Conservation (phyloP, 1,140 invertebrate genomes). For the Pachyrhynchus sulphureomaculatus region DNA sequence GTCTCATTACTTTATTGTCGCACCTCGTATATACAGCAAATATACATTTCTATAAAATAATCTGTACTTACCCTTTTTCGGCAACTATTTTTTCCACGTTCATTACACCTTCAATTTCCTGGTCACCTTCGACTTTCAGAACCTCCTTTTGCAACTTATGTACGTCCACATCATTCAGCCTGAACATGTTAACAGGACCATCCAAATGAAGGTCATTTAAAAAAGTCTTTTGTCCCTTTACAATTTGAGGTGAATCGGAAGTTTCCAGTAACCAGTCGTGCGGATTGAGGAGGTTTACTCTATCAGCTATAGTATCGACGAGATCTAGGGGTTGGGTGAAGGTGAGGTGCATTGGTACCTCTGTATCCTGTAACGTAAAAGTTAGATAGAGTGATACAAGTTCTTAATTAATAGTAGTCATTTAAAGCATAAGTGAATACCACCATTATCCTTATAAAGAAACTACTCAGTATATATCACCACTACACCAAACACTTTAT, state of each 20-base stretch:
- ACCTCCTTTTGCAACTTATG: slow-evolving; percentile 42
- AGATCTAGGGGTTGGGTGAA: slow-evolving; percentile 50
- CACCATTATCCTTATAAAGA: too few relatives aligned
- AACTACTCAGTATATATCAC: too few relatives aligned
- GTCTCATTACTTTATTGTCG: too few relatives aligned
- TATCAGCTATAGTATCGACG: slow-evolving; percentile 42
- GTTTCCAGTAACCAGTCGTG: slow-evolving; percentile 43
- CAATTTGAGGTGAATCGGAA: slow-evolving; percentile 46
- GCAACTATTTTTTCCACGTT: slow-evolving; percentile 23
- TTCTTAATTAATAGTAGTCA: too few relatives aligned
- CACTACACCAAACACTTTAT: too few relatives aligned
- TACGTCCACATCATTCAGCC: slow-evolving; percentile 42
- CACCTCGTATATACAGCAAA: too few relatives aligned
- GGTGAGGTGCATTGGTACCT: slow-evolving; percentile 41
- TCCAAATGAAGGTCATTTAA: slow-evolving; percentile 43
- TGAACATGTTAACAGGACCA: slow-evolving; percentile 37
- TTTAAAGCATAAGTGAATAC: too few relatives aligned
- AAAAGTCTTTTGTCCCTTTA: slow-evolving; percentile 51
- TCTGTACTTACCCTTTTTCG: slow-evolving; percentile 30
- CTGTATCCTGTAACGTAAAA: slow-evolving; percentile 36
- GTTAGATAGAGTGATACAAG: too few relatives aligned
- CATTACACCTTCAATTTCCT: slow-evolving; percentile 47
- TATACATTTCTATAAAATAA: too few relatives aligned
- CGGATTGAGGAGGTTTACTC: slow-evolving; percentile 45
- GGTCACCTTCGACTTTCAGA: slow-evolving; percentile 50